phyloP scores from a whole-genome alignment of 2,888 invertebrate genomes.

The Lamproptera curius region DNA sequence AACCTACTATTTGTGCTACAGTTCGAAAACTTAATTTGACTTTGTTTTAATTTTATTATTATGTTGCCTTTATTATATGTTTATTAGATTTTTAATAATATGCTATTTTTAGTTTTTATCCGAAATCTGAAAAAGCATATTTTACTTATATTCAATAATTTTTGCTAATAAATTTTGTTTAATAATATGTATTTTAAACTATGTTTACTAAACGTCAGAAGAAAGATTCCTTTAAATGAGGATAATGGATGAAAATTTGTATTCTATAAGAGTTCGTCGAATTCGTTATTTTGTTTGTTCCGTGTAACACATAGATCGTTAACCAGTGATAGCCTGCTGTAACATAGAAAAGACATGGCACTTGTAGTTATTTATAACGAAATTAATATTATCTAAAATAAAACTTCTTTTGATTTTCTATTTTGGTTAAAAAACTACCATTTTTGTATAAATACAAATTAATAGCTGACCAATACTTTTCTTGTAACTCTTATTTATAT shows the following conservation, averaged over 20 bases:
- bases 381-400: no score
- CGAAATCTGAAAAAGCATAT: background rate
- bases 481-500: no score
- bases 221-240: constrained; percentile 8
- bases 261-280: constrained; percentile 5
- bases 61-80: no score
- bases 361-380: no score
- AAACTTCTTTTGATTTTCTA: no score
- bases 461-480: no score
- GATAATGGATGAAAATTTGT: constrained; percentile 1
- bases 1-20: background rate
- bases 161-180: background rate
- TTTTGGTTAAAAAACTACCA: no score
- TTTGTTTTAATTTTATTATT: no score
- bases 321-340: constrained; percentile 18
- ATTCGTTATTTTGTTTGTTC: constrained; percentile 6
- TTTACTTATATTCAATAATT: constrained; percentile 5
- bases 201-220: background rate
- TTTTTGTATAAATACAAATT: no score
- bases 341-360: no score
- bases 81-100: background rate
- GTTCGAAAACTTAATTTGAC: no score
- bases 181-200: background rate
- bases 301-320: constrained; percentile 15
- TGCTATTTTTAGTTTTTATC: background rate